Evolutionary conservation across 1,140 invertebrate species (phyloP).

Genomic region (Chrysopa pallens): DNA sequence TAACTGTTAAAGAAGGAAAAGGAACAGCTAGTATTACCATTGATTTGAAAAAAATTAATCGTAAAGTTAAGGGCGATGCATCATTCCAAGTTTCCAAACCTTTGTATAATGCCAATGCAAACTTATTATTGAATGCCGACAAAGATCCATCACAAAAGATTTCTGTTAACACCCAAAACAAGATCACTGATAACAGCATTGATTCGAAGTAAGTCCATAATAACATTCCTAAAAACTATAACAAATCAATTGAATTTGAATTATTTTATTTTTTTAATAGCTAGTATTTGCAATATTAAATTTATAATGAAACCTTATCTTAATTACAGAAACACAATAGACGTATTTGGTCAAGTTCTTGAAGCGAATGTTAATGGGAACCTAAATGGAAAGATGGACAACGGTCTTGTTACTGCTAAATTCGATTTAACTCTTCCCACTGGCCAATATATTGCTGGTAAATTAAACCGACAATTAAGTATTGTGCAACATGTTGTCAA

Average conservation of each 20-base stretch:
- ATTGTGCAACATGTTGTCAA: constrained; percentile 21
- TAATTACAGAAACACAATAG: constrained; percentile 27
- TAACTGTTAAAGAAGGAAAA: constrained; percentile 29
- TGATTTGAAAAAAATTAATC: constrained; percentile 26
- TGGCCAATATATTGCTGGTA: constrained; percentile 28
- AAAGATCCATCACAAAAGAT: constrained; percentile 47
- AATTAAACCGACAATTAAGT: constrained; percentile 23
- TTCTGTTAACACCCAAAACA: constrained; percentile 37
- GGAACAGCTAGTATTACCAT: constrained; percentile 36
- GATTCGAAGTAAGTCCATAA: constrained; percentile 37
- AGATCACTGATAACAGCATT: constrained; percentile 30
- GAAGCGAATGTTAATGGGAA: constrained; percentile 32
- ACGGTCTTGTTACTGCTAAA: constrained; percentile 25
- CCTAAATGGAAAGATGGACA: constrained; percentile 17
- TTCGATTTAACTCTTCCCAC: constrained; percentile 34
- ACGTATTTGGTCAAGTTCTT: constrained; percentile 30
- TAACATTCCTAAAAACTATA: too few species aligned
- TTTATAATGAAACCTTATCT: background rate
- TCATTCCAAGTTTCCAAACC: constrained; percentile 31
- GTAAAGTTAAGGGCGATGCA: constrained; percentile 41
- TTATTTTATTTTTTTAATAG: background rate
- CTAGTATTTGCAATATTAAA: background rate
- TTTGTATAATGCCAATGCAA: constrained; percentile 33
- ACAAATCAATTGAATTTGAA: too few species aligned
- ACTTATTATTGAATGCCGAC: constrained; percentile 43